A percentile compares a stretch with the other conserved stretches of the same genome.
These are phyloP conservation scores for Chaetoderma sp. DNA, from an alignment of 2,888 invertebrate species.

Conservation along the genomic window DNA sequence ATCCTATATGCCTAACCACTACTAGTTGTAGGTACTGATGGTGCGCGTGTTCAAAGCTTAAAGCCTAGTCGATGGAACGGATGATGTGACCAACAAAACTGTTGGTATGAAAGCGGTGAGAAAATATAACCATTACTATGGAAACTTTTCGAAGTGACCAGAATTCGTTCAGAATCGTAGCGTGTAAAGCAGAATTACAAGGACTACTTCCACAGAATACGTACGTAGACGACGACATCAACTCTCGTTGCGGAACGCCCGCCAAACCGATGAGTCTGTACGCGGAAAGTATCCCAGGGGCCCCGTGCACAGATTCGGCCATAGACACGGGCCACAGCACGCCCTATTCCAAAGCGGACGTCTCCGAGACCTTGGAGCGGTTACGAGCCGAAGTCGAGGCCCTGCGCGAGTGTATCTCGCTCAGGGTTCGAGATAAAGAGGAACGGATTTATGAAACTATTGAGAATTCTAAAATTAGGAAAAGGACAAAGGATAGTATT, in stretches of 20 bases:
- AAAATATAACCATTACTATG: no score
- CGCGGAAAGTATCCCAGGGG: conserved; percentile 2
- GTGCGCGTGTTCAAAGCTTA: no score
- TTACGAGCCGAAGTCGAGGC: conserved; percentile 5
- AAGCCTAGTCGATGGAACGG: no score
- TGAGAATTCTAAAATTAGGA: no score
- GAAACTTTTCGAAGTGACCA: no score
- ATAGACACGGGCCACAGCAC: conserved; percentile 6
- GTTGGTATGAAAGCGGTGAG: no score
- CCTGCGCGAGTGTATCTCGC: not conserved
- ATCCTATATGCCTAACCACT: no score
- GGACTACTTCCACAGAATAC: not conserved
- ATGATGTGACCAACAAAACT: no score
- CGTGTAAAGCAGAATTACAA: not conserved
- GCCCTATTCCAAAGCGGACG: not conserved
- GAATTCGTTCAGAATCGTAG: no score
- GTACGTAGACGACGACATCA: not conserved
- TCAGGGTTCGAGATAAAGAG: not conserved
- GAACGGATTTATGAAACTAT: conserved; percentile 8
- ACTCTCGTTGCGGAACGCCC: not conserved
- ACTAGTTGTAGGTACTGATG: no score
- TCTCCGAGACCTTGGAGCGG: conserved; percentile 4
- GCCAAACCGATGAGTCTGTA: not conserved
- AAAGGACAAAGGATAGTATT: no score
- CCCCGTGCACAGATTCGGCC: not conserved